A percentile compares a stretch with the other conserved stretches of the same genome.
Conservation (phyloP, 2,113 vertebrate genomes). For the Phodopus roborovskii region DNA sequence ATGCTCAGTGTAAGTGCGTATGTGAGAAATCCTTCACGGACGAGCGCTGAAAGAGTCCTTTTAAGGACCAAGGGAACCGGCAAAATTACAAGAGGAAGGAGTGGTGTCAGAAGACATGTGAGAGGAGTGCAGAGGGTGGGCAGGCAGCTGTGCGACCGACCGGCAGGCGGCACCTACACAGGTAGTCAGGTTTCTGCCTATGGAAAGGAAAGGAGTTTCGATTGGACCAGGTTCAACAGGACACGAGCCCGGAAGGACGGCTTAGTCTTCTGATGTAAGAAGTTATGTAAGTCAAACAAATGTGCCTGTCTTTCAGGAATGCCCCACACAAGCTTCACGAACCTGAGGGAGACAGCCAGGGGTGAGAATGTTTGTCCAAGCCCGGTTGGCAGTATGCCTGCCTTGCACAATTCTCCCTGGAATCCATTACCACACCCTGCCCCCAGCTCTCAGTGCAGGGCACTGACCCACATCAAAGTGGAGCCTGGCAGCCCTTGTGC, state of each 20-base stretch:
- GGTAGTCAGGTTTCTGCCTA: conserved; percentile 50
- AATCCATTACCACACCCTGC: not conserved
- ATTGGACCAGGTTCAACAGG: conserved; percentile 81
- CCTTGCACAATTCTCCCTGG: conserved; percentile 7
- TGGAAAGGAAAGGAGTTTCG: conserved; percentile 76
- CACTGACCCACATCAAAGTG: not conserved
- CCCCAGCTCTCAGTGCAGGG: not conserved
- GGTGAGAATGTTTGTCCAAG: conserved; percentile 53
- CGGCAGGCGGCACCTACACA: conserved; percentile 28
- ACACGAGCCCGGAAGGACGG: conserved; percentile 78
- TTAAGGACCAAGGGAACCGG: not conserved
- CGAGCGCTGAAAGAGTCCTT: not conserved
- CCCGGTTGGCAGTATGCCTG: not conserved
- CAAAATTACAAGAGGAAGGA: not conserved
- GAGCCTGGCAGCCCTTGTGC: not conserved
- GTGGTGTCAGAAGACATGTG: not conserved
- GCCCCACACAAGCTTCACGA: conserved; percentile 64
- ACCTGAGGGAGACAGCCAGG: conserved; percentile 18
- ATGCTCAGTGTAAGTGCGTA: not conserved
- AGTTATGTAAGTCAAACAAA: conserved; percentile 74
- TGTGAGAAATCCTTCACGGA: not conserved
- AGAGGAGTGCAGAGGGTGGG: not conserved
- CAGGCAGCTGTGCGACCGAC: not conserved
- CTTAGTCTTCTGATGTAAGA: conserved; percentile 65
- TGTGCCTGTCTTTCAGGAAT: conserved; percentile 52